Conservation (phyloP, 2,113 vertebrate genomes). For the Chlamydotis undulata region DNA sequence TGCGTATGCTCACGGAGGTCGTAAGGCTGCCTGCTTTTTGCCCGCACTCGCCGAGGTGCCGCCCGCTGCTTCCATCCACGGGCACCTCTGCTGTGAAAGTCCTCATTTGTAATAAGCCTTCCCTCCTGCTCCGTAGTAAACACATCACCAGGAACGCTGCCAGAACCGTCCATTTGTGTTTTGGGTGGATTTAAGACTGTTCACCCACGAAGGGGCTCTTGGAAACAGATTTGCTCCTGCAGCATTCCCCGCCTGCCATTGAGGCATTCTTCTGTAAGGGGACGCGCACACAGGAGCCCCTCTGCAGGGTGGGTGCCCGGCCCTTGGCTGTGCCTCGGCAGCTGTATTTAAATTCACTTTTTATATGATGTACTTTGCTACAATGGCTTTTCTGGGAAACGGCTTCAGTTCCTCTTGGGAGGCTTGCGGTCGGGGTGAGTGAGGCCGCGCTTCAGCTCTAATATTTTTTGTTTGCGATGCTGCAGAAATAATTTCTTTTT, state of each 20-base stretch:
- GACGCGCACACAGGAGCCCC: rapidly evolving
- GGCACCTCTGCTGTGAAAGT: rapidly evolving
- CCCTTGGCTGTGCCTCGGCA: background rate
- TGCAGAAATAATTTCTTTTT: too few species aligned
- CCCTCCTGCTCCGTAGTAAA: rapidly evolving
- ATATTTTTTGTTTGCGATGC: rapidly evolving
- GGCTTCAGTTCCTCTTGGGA: background rate
- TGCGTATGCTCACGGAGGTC: rapidly evolving
- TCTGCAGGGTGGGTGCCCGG: rapidly evolving
- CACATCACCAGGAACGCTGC: rapidly evolving
- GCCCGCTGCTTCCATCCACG: rapidly evolving
- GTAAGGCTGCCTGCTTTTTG: background rate
- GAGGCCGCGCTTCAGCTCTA: rapidly evolving
- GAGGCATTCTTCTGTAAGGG: rapidly evolving
- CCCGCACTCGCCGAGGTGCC: rapidly evolving
- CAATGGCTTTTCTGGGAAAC: background rate
- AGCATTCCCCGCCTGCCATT: rapidly evolving
- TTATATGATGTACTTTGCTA: rapidly evolving
- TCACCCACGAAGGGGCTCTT: rapidly evolving
- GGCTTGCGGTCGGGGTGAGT: rapidly evolving
- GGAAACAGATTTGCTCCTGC: rapidly evolving
- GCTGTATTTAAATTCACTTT: background rate
- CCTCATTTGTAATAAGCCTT: rapidly evolving
- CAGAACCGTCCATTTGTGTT: rapidly evolving
- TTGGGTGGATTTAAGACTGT: background rate